phyloP scores from a whole-genome alignment of 2,797 vertebrate species.

The Allobates femoralis region DNA sequence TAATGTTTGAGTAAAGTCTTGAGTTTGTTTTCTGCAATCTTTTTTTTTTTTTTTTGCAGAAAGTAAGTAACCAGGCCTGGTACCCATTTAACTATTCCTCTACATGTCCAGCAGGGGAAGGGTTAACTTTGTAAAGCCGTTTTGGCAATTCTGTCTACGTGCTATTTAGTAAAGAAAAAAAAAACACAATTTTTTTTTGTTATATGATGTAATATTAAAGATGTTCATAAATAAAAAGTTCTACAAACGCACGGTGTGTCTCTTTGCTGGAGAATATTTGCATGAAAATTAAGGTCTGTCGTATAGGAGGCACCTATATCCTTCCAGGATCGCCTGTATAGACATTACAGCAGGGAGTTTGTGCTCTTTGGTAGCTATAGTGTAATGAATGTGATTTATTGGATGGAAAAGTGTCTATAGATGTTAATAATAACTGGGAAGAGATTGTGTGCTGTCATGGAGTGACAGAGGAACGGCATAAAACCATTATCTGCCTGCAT shows the following conservation, averaged over 20 bases:
- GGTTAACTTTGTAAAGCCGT: constrained; percentile 73
- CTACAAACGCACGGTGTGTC: constrained; percentile 71
- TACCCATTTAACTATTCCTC: constrained; percentile 72
- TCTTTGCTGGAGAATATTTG: constrained; percentile 4
- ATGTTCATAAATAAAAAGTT: constrained; percentile 87
- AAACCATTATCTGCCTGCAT: background rate
- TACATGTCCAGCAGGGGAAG: constrained; percentile 29
- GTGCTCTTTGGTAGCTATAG: background rate
- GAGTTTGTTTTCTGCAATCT: constrained; percentile 77
- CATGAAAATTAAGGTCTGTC: background rate
- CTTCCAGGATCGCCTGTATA: background rate
- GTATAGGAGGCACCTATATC: background rate
- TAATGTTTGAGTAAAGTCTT: constrained; percentile 74
- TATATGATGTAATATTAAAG: constrained; percentile 86
- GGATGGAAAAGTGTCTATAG: background rate
- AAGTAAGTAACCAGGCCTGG: constrained; percentile 81
- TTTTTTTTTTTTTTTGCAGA: constrained; percentile 75
- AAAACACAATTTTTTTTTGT: constrained; percentile 79
- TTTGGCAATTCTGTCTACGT: constrained; percentile 76
- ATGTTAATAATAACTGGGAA: background rate
- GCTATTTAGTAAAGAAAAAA: constrained; percentile 72
- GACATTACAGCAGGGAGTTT: background rate
- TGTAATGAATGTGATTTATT: background rate
- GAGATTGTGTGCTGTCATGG: background rate
- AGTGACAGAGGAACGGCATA: background rate